Evolutionary conservation across 2,113 vertebrate species (phyloP).

Genomic region (Prunella fulvescens): DNA sequence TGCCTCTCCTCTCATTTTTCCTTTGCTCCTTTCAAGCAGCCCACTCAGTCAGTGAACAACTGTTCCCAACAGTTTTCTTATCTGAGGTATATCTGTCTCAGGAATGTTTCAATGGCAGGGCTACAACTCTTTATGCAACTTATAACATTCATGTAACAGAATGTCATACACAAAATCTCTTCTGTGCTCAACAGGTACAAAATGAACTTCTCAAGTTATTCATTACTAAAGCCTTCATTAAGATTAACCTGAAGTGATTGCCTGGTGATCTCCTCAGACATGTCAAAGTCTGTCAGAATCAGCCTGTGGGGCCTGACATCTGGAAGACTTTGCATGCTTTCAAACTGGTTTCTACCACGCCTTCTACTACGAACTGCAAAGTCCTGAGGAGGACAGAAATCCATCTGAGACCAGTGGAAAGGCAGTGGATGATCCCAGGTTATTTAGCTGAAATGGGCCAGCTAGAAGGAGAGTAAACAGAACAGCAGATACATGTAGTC

Average conservation of each 20-base stretch:
- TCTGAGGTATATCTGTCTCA: not conserved
- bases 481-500: not conserved
- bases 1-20: not conserved
- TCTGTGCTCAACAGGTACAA: not conserved
- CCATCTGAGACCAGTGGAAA: not conserved
- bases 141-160: not conserved
- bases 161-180: not conserved
- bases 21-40: not conserved
- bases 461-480: not conserved
- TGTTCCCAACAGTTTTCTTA: not conserved
- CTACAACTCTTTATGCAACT: not conserved
- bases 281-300: not conserved
- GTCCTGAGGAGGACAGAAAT: not conserved
- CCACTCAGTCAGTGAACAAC: not conserved
- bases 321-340: not conserved
- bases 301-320: not conserved
- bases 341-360: not conserved
- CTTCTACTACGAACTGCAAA: not conserved
- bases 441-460: not conserved
- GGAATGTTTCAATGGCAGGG: not conserved
- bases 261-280: not conserved
- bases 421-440: not conserved
- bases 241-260: not conserved
- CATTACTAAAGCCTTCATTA: not conserved
- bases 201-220: not conserved